Percentiles rank a stretch among this genome's conserved stretches.
Evolutionary conservation across 2,888 invertebrate species (phyloP).

Genomic region (Cheilosia soror): DNA sequence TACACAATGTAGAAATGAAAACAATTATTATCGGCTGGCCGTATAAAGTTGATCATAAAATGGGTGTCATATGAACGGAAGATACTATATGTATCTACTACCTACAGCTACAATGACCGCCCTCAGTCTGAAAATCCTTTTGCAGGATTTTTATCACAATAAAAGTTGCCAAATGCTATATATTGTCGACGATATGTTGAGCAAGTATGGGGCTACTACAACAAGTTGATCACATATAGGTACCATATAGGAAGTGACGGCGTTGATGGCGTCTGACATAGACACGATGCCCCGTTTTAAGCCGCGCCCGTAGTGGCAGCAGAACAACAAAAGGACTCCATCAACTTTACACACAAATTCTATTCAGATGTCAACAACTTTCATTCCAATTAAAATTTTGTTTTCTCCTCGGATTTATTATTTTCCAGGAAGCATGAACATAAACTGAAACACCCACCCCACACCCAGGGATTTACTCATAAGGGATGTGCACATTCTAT

Average conservation of each 20-base stretch:
- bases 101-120: conserved; percentile 13
- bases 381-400: conserved; percentile 67
- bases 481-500: conserved; percentile 5
- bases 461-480: neutral
- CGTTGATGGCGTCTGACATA: conserved; percentile 37
- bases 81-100: neutral
- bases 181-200: neutral
- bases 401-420: conserved; percentile 62
- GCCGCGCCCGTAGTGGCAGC: neutral
- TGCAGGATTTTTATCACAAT: conserved; percentile 50
- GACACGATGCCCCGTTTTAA: conserved; percentile 4
- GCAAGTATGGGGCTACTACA: conserved; percentile 1
- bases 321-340: conserved; percentile 50
- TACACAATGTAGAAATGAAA: neutral
- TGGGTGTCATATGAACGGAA: neutral
- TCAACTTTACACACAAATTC: conserved; percentile 63
- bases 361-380: conserved; percentile 66
- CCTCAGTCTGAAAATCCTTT: conserved; percentile 22
- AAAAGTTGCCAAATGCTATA: conserved; percentile 14
- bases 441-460: neutral
- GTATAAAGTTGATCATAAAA: neutral
- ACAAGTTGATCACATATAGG: too few species aligned
- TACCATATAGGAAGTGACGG: neutral
- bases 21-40: conserved; percentile 15
- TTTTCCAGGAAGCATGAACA: conserved; percentile 33